phyloP scores from a whole-genome alignment of 1,140 invertebrate species.

The Cepaea nemoralis region DNA sequence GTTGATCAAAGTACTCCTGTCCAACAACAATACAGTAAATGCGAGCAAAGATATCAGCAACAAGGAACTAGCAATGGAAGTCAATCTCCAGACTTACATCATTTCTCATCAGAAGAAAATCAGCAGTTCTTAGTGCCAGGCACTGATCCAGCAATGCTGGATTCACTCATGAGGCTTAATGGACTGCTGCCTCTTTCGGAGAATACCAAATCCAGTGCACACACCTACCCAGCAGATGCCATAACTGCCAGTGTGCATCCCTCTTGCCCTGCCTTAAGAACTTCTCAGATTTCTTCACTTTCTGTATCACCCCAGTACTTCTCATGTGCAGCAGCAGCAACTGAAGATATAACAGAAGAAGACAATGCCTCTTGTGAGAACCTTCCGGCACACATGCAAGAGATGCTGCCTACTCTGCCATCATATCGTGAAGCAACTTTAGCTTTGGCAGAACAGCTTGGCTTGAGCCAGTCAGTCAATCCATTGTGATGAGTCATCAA shows the following conservation, averaged over 20 bases:
- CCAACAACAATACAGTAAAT: background rate
- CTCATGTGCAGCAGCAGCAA: background rate
- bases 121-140: background rate
- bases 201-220: background rate
- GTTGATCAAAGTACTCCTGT: background rate
- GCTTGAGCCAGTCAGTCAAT: background rate
- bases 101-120: background rate
- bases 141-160: background rate
- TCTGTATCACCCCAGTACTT: background rate
- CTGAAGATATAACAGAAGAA: background rate
- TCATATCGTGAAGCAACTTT: constrained; percentile 29
- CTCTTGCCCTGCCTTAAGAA: background rate
- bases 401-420: background rate
- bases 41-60: background rate
- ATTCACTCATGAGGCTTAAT: background rate
- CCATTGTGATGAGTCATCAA: background rate
- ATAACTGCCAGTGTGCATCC: background rate
- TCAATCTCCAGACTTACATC: background rate
- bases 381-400: background rate
- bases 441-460: constrained; percentile 15
- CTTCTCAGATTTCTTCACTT: background rate
- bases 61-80: background rate
- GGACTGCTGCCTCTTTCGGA: background rate
- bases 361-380: background rate
- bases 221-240: background rate